A percentile compares a stretch with the other conserved stretches of the same genome.
phyloP scores from a whole-genome alignment of 2,797 vertebrate species.

The Hippoglossus hippoglossus region DNA sequence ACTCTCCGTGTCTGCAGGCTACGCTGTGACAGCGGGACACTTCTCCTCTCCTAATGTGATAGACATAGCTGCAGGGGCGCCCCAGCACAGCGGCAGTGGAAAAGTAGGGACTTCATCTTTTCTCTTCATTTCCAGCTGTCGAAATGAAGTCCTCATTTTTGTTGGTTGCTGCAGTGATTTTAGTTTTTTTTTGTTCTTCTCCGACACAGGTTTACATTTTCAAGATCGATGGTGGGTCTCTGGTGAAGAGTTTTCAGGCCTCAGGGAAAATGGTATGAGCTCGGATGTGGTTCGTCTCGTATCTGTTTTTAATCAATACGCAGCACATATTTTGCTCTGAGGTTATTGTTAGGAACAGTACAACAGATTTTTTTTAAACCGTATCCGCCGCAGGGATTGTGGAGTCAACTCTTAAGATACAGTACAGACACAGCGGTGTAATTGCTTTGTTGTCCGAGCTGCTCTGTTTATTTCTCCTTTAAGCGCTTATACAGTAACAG shows the following conservation, averaged over 20 bases:
- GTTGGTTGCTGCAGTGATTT: constrained; percentile 28
- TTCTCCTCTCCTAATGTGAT: constrained; percentile 90
- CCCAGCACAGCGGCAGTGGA: constrained; percentile 92
- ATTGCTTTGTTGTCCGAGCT: constrained; percentile 52
- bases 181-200: constrained; percentile 47
- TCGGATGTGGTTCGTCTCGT: constrained; percentile 17
- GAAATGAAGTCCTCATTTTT: constrained; percentile 9
- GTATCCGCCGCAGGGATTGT: constrained; percentile 24
- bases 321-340: constrained; percentile 11
- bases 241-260: constrained; percentile 94
- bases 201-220: constrained; percentile 95
- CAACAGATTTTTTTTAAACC: background rate
- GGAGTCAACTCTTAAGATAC: constrained; percentile 25
- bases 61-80: constrained; percentile 95
- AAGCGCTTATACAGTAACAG: constrained; percentile 52
- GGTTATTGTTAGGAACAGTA: constrained; percentile 17
- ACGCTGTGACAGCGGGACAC: constrained; percentile 95
- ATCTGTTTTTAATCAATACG: constrained; percentile 31
- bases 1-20: constrained; percentile 84
- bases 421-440: constrained; percentile 37
- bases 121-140: constrained; percentile 11
- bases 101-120: constrained; percentile 85
- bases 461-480: constrained; percentile 58
- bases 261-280: constrained; percentile 96
- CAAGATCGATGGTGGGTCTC: constrained; percentile 90